Conservation (phyloP, 1,140 invertebrate species). For the Batillaria attramentaria region DNA sequence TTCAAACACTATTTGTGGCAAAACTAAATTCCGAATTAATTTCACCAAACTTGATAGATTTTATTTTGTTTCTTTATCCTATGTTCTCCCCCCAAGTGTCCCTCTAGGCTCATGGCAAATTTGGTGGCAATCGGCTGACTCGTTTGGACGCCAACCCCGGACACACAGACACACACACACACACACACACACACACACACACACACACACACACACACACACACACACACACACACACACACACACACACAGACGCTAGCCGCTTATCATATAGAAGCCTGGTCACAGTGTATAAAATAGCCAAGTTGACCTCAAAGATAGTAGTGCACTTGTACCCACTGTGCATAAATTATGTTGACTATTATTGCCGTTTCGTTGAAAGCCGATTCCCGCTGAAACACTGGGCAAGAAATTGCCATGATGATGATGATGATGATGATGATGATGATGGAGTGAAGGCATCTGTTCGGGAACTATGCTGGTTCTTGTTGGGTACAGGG, state of each 20-base stretch:
- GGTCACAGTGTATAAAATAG: background rate
- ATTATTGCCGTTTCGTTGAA: no score
- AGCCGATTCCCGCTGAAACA: background rate
- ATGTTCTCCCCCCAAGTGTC: background rate
- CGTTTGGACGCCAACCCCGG: background rate
- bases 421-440: no score
- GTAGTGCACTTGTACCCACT: background rate
- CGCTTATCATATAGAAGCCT: background rate
- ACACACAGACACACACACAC: conserved; percentile 1
- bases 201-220: background rate
- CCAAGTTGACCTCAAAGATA: background rate
- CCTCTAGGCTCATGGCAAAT: background rate
- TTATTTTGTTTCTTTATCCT: background rate
- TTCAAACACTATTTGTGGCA: no score
- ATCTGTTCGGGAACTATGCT: no score
- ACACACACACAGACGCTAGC: conserved; percentile 7
- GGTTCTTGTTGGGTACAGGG: no score
- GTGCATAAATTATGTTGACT: no score
- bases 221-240: conserved; percentile 20
- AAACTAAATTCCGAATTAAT: no score
- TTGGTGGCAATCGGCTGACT: background rate
- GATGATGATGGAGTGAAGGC: no score
- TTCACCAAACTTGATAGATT: no score
- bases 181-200: conserved; percentile 17
- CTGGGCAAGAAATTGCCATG: background rate